Conservation (phyloP, 2,888 invertebrate species). For the Dasypolia templi region DNA sequence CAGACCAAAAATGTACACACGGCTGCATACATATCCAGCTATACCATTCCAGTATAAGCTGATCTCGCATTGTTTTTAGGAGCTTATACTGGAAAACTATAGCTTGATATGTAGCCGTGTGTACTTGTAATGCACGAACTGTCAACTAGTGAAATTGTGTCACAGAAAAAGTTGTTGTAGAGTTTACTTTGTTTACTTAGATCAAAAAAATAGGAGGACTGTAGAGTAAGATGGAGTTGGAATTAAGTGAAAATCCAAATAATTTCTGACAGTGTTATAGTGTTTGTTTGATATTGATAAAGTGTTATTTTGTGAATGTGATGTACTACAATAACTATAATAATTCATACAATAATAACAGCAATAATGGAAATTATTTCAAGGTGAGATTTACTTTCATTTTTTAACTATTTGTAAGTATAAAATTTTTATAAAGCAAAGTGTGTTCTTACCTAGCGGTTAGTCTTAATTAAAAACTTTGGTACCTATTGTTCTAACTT, state of each 20-base stretch:
- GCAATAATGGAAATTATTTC: conserved; percentile 67
- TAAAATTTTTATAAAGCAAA: background rate
- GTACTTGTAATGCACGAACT: too few species aligned
- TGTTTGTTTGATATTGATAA: conserved; percentile 9
- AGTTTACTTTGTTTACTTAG: background rate
- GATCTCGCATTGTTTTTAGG: too few species aligned
- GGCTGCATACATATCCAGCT: too few species aligned
- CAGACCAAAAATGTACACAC: too few species aligned
- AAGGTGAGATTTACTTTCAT: conserved; percentile 62
- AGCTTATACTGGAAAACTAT: too few species aligned
- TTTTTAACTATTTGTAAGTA: background rate
- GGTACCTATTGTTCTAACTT: background rate
- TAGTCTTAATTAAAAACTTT: background rate
- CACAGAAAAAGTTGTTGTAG: too few species aligned
- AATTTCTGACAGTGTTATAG: background rate
- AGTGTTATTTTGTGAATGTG: conserved; percentile 32
- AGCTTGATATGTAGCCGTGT: too few species aligned
- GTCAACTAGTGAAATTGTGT: too few species aligned
- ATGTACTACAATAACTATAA: conserved; percentile 66
- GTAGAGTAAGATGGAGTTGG: background rate
- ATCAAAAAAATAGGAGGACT: background rate
- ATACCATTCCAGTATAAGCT: too few species aligned
- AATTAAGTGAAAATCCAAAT: background rate
- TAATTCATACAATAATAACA: conserved; percentile 53
- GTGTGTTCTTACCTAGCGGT: background rate